phyloP scores from a whole-genome alignment of 2,113 vertebrate species.

The Acanthisitta chloris region DNA sequence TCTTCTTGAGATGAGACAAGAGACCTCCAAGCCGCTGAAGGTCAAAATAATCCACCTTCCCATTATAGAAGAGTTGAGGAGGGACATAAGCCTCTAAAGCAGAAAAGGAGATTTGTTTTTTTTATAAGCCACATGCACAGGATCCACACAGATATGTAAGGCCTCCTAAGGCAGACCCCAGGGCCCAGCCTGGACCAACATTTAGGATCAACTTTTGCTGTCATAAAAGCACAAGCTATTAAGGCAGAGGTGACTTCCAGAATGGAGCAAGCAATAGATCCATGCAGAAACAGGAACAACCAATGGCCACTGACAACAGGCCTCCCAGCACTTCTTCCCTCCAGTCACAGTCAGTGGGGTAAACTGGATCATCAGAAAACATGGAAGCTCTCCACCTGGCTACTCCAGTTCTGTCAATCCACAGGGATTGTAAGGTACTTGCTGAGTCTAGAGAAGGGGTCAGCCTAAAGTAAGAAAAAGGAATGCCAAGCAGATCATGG shows the following conservation, averaged over 20 bases:
- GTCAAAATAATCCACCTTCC: conserved; percentile 98
- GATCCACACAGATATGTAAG: background rate
- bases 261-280: background rate
- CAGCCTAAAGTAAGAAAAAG: background rate
- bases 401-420: background rate
- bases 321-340: background rate
- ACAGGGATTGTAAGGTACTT: background rate
- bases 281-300: background rate
- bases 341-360: background rate
- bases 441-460: background rate
- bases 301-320: fast-evolving
- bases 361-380: background rate
- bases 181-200: background rate
- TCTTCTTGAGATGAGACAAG: conserved; percentile 95
- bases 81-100: conserved; percentile 88
- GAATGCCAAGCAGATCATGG: background rate
- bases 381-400: background rate
- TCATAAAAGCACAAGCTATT: background rate
- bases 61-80: conserved; percentile 97
- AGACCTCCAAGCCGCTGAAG: conserved; percentile 95
- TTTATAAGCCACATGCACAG: background rate
- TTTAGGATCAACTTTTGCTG: background rate
- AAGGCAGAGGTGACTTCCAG: background rate
- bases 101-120: background rate
- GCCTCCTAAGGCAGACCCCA: background rate